A percentile compares a stretch with the other conserved stretches of the same genome.
Evolutionary conservation across 2,888 invertebrate species (phyloP).

Genomic region (Melieria crassipennis): DNA sequence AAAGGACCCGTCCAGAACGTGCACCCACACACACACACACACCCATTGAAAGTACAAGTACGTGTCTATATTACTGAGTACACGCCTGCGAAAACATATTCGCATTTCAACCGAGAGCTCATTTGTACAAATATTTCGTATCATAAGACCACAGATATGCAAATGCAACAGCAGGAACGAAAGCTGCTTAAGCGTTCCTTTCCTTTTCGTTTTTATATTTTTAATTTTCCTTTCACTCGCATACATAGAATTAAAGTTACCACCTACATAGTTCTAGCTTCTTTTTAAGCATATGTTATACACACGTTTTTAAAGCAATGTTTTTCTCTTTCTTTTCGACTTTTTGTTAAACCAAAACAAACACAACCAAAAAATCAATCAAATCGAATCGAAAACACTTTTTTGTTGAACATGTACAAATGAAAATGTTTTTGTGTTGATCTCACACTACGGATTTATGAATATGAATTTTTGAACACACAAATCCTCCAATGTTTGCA

Average conservation of each 20-base stretch:
- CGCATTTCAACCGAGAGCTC: too few species aligned
- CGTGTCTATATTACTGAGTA: too few species aligned
- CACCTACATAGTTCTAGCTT: slow-evolving; percentile 18
- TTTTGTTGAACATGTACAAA: slow-evolving; percentile 50
- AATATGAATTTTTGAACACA: slow-evolving; percentile 47
- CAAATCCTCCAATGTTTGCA: slow-evolving; percentile 44
- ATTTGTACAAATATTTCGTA: too few species aligned
- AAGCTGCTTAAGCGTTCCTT: too few species aligned
- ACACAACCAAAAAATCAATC: neutral
- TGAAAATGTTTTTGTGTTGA: slow-evolving; percentile 45
- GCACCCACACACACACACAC: slow-evolving; percentile 5
- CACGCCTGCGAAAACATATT: too few species aligned
- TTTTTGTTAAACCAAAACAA: slow-evolving; percentile 43
- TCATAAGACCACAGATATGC: too few species aligned
- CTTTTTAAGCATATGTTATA: slow-evolving; percentile 41
- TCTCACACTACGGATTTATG: slow-evolving; percentile 41
- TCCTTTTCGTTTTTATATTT: too few species aligned
- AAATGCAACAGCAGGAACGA: too few species aligned
- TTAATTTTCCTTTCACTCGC: too few species aligned
- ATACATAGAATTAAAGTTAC: too few species aligned
- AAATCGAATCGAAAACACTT: neutral
- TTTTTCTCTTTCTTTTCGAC: slow-evolving; percentile 58
- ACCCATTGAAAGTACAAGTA: neutral
- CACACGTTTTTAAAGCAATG: slow-evolving; percentile 53
- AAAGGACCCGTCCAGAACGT: slow-evolving; percentile 4